phyloP scores from a whole-genome alignment of 2,113 vertebrate species.

The Pongo pygmaeus region DNA sequence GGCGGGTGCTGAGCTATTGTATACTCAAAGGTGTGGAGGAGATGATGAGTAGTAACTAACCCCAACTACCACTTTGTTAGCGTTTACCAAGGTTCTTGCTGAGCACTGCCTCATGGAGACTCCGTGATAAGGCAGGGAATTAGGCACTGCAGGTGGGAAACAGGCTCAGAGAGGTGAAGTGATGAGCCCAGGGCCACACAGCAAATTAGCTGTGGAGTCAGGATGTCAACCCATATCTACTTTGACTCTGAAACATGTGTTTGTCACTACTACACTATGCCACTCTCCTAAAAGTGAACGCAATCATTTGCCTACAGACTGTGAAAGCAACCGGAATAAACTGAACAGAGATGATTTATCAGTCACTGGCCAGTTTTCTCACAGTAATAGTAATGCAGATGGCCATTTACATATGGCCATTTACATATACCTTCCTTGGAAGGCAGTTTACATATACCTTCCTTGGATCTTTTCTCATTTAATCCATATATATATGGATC shows the following conservation, averaged over 20 bases:
- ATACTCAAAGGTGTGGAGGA: background rate
- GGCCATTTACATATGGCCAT: background rate
- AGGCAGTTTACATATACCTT: no score
- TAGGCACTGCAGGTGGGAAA: background rate
- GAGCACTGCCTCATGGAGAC: background rate
- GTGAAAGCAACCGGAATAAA: background rate
- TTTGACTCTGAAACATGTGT: background rate
- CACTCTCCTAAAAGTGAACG: background rate
- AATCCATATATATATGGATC: background rate
- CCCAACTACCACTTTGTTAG: background rate
- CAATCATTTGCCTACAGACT: background rate
- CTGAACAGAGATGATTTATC: fast-evolving
- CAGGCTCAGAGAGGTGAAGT: background rate
- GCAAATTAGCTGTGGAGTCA: background rate
- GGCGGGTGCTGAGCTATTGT: background rate
- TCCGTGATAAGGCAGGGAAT: background rate
- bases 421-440: fast-evolving
- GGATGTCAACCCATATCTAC: background rate
- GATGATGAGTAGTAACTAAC: background rate
- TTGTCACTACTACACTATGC: background rate
- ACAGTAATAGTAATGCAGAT: no score
- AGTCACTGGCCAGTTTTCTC: background rate
- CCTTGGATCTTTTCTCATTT: background rate
- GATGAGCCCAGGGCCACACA: background rate
- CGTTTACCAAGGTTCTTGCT: background rate